Evolutionary conservation across 2,888 invertebrate genomes (phyloP).

Genomic region (Volucella bombylans): DNA sequence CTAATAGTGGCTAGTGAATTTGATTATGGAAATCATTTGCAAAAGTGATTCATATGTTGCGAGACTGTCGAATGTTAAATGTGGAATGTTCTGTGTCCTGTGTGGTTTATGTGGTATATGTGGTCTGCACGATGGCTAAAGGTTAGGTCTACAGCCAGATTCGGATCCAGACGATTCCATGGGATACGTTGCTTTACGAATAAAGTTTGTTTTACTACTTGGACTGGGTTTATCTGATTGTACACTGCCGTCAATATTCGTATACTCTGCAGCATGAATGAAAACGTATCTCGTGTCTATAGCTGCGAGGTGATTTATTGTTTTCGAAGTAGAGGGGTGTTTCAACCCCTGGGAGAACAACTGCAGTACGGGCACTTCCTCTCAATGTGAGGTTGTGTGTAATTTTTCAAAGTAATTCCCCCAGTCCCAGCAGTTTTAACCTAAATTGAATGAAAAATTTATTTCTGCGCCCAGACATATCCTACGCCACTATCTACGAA

Average conservation of each 20-base stretch:
- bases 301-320: background rate
- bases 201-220: background rate
- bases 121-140: too few relatives aligned
- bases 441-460: slow-evolving; percentile 62
- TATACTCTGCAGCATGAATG: slow-evolving; percentile 7
- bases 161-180: background rate
- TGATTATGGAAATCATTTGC: slow-evolving; percentile 66
- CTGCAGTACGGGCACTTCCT: background rate
- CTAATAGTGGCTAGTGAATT: slow-evolving; percentile 19
- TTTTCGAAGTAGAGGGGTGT: slow-evolving; percentile 1
- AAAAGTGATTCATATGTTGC: slow-evolving; percentile 64
- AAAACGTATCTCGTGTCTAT: background rate
- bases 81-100: too few relatives aligned
- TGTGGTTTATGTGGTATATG: too few relatives aligned
- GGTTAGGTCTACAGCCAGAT: too few relatives aligned
- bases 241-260: background rate
- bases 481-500: background rate
- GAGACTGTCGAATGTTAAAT: background rate
- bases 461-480: slow-evolving; percentile 25
- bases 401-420: slow-evolving; percentile 67
- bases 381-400: slow-evolving; percentile 11
- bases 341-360: slow-evolving; percentile 10
- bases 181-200: slow-evolving; percentile 12
- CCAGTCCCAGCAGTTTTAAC: slow-evolving; percentile 66
- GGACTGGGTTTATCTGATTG: background rate